Percentiles rank a stretch among this genome's conserved stretches.
These are phyloP conservation scores for Sylvietta virens DNA, from an alignment of 2,113 vertebrate species.

Conservation along the genomic window DNA sequence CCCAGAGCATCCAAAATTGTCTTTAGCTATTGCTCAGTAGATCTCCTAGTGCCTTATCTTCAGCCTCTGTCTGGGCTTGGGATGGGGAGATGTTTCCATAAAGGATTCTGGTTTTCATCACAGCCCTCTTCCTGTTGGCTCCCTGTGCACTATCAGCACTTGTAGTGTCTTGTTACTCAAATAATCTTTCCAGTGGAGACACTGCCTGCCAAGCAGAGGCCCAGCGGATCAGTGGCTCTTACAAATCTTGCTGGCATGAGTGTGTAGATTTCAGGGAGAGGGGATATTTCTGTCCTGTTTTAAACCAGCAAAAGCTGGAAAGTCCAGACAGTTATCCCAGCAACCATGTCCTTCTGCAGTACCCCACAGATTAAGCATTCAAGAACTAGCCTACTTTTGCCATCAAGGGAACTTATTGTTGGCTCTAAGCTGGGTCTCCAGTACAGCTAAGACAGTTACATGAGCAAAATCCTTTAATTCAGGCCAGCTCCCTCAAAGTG, in stretches of 20 bases:
- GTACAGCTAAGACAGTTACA: background rate
- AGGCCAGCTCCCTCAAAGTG: background rate
- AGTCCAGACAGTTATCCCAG: background rate
- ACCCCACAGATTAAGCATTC: background rate
- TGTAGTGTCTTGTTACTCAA: background rate
- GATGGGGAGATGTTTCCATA: background rate
- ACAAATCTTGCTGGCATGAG: background rate
- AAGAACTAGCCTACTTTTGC: background rate
- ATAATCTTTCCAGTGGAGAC: background rate
- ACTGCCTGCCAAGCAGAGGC: constrained; percentile 21
- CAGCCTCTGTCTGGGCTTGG: background rate
- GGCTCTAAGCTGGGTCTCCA: background rate
- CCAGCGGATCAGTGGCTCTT: background rate
- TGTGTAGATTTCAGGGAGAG: background rate
- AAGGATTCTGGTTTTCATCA: constrained; percentile 14
- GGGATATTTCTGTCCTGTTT: background rate
- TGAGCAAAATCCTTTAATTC: constrained; percentile 13
- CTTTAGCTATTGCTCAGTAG: background rate
- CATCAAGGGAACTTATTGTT: constrained; percentile 4
- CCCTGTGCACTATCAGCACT: background rate
- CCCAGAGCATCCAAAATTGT: background rate
- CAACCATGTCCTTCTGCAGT: background rate
- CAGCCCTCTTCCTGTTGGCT: background rate
- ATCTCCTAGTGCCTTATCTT: background rate
- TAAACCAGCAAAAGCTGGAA: background rate